Base-by-base conservation (phyloP, 2,797 vertebrate genomes). In the Sebastes diaconus region DNA sequence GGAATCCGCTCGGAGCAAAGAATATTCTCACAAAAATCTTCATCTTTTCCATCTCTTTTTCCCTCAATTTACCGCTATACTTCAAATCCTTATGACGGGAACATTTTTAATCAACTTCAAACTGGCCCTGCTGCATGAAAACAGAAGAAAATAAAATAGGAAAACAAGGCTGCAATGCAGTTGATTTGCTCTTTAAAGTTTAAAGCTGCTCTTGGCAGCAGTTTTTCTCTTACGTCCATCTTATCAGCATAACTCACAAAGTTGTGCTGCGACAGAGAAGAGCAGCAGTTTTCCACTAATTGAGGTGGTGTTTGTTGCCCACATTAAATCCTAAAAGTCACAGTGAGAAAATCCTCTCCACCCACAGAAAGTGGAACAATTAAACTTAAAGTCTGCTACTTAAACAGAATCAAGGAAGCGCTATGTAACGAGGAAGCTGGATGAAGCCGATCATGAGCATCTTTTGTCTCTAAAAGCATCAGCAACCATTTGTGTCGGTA, bases 121-220 rank as follows among this genome's bases (percentile, higher is more conserved):
- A 71, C 29, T 36, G 65, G 39, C 57, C 64, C 68, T 10, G 54
- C 27, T 60, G 66, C 6, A 42, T 61, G 16, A 77, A n/a, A 80
- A 72, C 20, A 22, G 27, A 63, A 39, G 8, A 27, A 22, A 25
- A 73, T 42, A 16, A n/a, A 24, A 66, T 29, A 36, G 4, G 0
- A 46, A 68, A 30, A 60, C 24, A 52, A 64, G 3, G 11, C 59
- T n/a, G 54, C 27, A 46, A 5, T 25, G 22, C n/a, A 52, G 59
- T 30, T 66, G 42, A 68, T 64, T 69, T 66, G 24, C 52, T 66
- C 20, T 77, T 72, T 18, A 50, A 68, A 61, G n/a, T 69, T 69
- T 69, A 55, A 61, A 60, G 30, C 50, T 29, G 11, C 24, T 27
- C 16, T 58, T 54, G 68, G 16, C 42, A 29, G 32, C 22, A 22